A percentile compares a stretch with the other conserved stretches of the same genome.
These are phyloP conservation scores for Coelinius sp. DNA, from an alignment of 2,888 invertebrate species.

Conservation along the genomic window DNA sequence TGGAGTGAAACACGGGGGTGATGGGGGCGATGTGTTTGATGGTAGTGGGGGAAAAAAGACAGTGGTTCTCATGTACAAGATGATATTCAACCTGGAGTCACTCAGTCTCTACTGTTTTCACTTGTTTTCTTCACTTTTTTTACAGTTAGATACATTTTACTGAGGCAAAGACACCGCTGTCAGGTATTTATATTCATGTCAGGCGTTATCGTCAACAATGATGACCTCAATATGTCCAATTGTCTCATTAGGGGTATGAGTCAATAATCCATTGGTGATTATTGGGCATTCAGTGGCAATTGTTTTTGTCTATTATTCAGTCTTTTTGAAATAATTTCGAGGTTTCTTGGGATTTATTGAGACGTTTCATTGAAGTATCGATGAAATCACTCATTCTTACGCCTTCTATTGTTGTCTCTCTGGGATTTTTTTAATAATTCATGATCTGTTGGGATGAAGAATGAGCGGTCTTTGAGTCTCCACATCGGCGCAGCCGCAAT, in stretches of 20 bases:
- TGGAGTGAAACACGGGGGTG: constrained; percentile 4
- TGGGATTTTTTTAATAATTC: background rate
- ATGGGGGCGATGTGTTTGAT: background rate
- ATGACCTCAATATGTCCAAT: background rate
- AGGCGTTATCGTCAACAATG: background rate
- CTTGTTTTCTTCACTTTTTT: constrained; percentile 10
- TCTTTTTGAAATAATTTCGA: background rate
- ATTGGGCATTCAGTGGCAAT: background rate
- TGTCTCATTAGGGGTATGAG: background rate
- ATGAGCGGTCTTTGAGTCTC: background rate
- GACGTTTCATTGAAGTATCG: background rate
- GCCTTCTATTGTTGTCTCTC: background rate
- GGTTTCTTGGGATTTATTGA: background rate
- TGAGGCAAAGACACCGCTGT: background rate
- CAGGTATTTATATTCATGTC: constrained; percentile 21
- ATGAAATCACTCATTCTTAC: background rate
- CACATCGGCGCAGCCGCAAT: constrained; percentile 15
- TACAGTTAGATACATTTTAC: constrained; percentile 21
- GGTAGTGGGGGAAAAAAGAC: background rate
- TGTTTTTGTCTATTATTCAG: background rate
- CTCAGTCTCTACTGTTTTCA: background rate
- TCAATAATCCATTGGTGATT: background rate
- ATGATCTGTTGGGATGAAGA: constrained; percentile 2
- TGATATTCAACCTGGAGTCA: background rate
- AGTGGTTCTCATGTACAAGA: constrained; percentile 31